A percentile compares a stretch with the other conserved stretches of the same genome.
Evolutionary conservation across 2,113 vertebrate species (phyloP).

Genomic region (Pachyramphus minor): DNA sequence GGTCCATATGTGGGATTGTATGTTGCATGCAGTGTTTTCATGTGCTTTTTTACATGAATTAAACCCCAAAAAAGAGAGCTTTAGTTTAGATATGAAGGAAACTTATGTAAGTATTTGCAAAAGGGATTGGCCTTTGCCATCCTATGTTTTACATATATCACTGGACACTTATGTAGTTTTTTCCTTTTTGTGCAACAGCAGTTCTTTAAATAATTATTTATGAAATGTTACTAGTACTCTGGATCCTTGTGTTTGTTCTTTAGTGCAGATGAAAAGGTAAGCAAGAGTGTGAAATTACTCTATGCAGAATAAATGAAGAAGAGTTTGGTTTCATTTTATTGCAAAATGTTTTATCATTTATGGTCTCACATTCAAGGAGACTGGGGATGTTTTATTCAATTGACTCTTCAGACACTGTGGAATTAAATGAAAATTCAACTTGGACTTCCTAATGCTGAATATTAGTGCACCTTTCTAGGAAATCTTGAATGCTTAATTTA

Average conservation of each 20-base stretch:
- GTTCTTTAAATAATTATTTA: background rate
- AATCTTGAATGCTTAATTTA: slow-evolving; percentile 6
- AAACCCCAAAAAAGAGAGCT: background rate
- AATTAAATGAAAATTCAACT: slow-evolving; percentile 19
- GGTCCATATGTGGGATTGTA: too few species aligned
- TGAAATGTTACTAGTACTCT: background rate
- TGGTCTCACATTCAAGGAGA: background rate
- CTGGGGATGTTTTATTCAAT: background rate
- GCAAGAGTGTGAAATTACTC: background rate
- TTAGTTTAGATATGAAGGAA: background rate
- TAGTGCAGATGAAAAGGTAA: background rate
- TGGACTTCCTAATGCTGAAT: background rate
- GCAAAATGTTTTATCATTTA: background rate
- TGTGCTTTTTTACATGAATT: background rate
- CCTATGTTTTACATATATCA: background rate
- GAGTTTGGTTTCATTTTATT: background rate
- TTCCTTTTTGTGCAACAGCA: background rate
- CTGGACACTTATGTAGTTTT: background rate
- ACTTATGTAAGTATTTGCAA: background rate
- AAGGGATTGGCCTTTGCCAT: background rate
- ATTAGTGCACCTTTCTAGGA: slow-evolving; percentile 6
- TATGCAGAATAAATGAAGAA: background rate
- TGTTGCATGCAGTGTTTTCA: background rate
- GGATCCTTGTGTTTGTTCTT: background rate
- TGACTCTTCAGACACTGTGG: background rate